Base-by-base conservation (phyloP, 2,113 vertebrate genomes). In the Mormyrus lacerda region DNA sequence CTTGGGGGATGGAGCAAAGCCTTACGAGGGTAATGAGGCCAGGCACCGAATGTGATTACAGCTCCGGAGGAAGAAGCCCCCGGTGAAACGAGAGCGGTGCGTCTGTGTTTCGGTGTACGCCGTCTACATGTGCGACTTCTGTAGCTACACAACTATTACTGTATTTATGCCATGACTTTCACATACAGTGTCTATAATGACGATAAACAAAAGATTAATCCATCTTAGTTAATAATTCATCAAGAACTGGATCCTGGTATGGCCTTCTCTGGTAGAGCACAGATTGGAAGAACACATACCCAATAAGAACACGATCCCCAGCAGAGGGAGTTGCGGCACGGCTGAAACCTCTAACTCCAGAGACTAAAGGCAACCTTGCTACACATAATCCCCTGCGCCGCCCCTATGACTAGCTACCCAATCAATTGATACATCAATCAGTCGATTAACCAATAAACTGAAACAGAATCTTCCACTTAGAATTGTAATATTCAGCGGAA, bases 1-100 rank as follows among this genome's bases (percentile, higher is more conserved):
- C 94, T 93, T 87, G 91, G 92, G 90, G 91, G 88, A 91, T 89
- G 88, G 88, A 90, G 84, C 90, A 90, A 91, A 95, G 93, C 93
- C 92, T 94, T 90, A 89, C 92, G 92, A 91, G 92, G 92, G 95
- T 94, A 95, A 95, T 93, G 92, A 96, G 94, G 92, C 91, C 48
- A 92, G 90, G 91, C 90, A 89, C 87, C 48, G 92, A 86, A 9
- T 92, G 91, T 91, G 89, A 87, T 92, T 82, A 90, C 31, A 27
- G 93, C 90, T 91, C 92, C 79, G n/a, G 65, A 27, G 90, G 89
- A 87, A 93, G 79, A 84, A 89, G 89, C 82, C 65, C 35, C 88
- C 47, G 91, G 91, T 94, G 92, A 90, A 91, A 91, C 92, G 91
- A 65, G 87, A 42, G 15, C 4, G 53, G 88, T 91, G 89, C 27